A percentile compares a stretch with the other conserved stretches of the same genome.
phyloP scores from a whole-genome alignment of 2,888 invertebrate species.

The Lycocerus yunnanus region DNA sequence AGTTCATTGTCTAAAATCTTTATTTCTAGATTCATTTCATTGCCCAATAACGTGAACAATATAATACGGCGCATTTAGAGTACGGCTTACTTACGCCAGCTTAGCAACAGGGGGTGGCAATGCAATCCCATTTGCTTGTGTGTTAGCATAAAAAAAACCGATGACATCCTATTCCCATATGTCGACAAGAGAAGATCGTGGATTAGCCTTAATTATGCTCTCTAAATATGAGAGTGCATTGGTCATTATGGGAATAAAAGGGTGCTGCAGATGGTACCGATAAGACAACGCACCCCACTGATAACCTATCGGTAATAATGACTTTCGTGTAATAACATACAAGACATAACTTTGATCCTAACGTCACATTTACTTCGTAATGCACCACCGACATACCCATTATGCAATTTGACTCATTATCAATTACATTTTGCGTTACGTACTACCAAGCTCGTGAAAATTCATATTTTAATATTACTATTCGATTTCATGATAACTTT shows the following conservation, averaged over 20 bases:
- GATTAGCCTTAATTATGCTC: conserved; percentile 56
- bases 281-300: conserved; percentile 49
- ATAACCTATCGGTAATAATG: conserved; percentile 37
- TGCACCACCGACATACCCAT: neutral
- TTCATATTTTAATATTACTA: neutral
- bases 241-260: conserved; percentile 54
- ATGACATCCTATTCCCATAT: conserved; percentile 49
- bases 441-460: neutral
- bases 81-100: conserved; percentile 39
- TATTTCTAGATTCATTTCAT: conserved; percentile 19
- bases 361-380: conserved; percentile 3
- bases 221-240: conserved; percentile 49
- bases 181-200: conserved; percentile 47
- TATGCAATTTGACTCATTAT: neutral
- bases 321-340: conserved; percentile 32
- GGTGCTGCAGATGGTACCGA: conserved; percentile 48
- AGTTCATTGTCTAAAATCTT: neutral
- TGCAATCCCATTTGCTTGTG: conserved; percentile 28
- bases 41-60: conserved; percentile 24
- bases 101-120: conserved; percentile 33
- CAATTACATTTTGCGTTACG: too few relatives aligned
- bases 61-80: conserved; percentile 19
- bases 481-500: neutral
- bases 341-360: conserved; percentile 12
- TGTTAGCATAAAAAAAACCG: conserved; percentile 27